Conservation (phyloP, 2,113 vertebrate species). For the Rutilus rutilus region DNA sequence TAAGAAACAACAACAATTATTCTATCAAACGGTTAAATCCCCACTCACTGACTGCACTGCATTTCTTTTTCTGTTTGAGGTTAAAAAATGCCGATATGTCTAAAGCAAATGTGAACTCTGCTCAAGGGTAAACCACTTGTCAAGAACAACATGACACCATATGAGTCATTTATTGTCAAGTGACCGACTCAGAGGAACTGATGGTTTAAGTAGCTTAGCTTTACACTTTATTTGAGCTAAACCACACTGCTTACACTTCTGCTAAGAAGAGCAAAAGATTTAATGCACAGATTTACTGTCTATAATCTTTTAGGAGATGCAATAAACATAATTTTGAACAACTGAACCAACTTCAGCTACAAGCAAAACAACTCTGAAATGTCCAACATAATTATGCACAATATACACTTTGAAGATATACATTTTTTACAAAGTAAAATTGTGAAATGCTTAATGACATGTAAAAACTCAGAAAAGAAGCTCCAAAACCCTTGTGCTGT, state of each 20-base stretch:
- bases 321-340: background rate
- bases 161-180: background rate
- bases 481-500: background rate
- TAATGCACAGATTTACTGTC: background rate
- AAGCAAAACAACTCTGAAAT: background rate
- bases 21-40: no score
- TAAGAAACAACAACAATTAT: no score
- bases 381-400: background rate
- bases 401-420: background rate
- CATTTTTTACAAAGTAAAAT: background rate
- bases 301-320: background rate
- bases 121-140: no score
- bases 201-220: no score
- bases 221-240: no score
- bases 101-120: no score
- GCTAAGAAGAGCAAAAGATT: no score
- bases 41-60: no score
- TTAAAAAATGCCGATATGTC: no score
- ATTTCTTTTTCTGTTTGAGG: no score
- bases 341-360: no score
- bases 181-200: background rate
- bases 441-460: background rate
- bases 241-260: no score
- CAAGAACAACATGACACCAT: background rate
- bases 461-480: background rate